Evolutionary conservation across 2,888 invertebrate genomes (phyloP), one percentile per base, ranked within the genome.

Genomic region (Nephrocerus scutellatus): DNA sequence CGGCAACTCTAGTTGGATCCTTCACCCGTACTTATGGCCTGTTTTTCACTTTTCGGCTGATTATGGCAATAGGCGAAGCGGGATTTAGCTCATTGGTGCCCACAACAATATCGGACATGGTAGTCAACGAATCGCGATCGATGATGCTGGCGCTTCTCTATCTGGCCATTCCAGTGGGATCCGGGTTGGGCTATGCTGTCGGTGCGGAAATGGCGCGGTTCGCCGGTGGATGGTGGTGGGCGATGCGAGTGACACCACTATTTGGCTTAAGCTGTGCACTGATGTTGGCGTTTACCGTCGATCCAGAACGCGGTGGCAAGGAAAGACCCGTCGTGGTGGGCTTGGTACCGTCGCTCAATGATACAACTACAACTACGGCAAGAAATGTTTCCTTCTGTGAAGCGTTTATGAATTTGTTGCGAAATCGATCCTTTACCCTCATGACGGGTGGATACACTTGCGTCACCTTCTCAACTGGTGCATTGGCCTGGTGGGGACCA

Each of bases 401-500:
- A 2, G 30, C 36, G 13, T 13, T 46, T 3, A 6, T 1, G 6
- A 10, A 14, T 4, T 18, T 46, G 8, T 14, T 10, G 7, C 21
- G 8, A 5, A 44, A 41, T 8, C 29, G 23, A 2, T 46, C 46
- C 1, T 46, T 29, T 16, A 4, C 44, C 1, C 23, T 46, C 9
- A 39, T 36, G n/a, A 46, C 44, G 1, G 10, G 36, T 18, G 46
- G 44, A 9, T 46, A 43, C 16, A 41, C 46, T 6, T 36, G 31
- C 5, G 39, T 36, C 6, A 21, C 44, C 10, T 46, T 46, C 28
- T 26, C 21, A 10, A 36, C 23, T 6, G 41, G 41, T 12, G 44
- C 44, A 10, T 10, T 44, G 16, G 23, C 41, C 8, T 46, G 44
- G 44, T 44, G 46, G 46, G 44, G 28, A 7, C 36, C 44, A 5